These are phyloP conservation scores for Epiblema foenella DNA, from an alignment of 2,888 invertebrate species.

Conservation along the genomic window DNA sequence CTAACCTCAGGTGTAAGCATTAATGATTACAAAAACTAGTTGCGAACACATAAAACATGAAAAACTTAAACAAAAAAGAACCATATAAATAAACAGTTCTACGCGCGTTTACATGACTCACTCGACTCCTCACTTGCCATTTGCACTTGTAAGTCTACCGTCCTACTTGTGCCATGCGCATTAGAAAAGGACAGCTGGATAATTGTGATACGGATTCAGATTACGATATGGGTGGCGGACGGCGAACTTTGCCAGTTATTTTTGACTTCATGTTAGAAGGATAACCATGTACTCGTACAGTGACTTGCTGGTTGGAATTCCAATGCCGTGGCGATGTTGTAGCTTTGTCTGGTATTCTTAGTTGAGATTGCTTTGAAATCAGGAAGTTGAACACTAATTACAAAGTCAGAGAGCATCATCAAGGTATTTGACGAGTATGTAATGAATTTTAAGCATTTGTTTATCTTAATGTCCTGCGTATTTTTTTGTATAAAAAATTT, in stretches of 20 bases:
- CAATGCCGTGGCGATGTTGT: slow-evolving; percentile 21
- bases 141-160: slow-evolving; percentile 24
- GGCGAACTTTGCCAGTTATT: slow-evolving; percentile 64
- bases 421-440: slow-evolving; percentile 18
- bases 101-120: slow-evolving; percentile 60
- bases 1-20: neutral
- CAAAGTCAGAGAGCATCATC: slow-evolving; percentile 26
- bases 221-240: slow-evolving; percentile 52
- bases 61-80: slow-evolving; percentile 10
- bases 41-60: slow-evolving; percentile 2
- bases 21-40: neutral
- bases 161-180: slow-evolving; percentile 17
- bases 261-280: slow-evolving; percentile 53
- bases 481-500: neutral
- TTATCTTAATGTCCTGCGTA: neutral
- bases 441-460: slow-evolving; percentile 2
- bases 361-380: neutral
- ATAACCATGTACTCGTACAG: slow-evolving; percentile 33
- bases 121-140: slow-evolving; percentile 46
- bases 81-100: slow-evolving; percentile 35
- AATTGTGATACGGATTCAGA: slow-evolving; percentile 45
- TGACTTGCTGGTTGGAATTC: slow-evolving; percentile 40
- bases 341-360: slow-evolving; percentile 18
- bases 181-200: slow-evolving; percentile 31
- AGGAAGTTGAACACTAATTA: slow-evolving; percentile 30